Evolutionary conservation across 2,113 vertebrate species (phyloP).

Genomic region (Rhineura floridana): DNA sequence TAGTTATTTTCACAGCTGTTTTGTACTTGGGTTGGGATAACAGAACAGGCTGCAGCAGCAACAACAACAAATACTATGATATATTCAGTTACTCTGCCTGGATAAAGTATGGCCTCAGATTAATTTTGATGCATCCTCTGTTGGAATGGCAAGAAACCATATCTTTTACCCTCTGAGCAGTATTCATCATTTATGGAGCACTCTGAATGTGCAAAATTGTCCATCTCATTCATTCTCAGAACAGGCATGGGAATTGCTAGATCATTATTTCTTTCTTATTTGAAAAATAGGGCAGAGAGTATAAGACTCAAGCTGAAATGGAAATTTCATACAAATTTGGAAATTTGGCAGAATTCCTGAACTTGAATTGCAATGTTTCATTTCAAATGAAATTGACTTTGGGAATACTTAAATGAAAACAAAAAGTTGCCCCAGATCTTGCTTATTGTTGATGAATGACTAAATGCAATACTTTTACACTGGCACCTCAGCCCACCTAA

Average conservation of each 20-base stretch:
- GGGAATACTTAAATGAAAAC: neutral
- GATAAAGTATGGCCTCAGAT: slow-evolving; percentile 41
- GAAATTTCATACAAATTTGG: neutral
- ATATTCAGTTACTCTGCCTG: slow-evolving; percentile 28
- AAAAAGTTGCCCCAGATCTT: neutral
- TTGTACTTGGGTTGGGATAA: neutral
- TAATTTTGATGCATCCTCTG: slow-evolving; percentile 38
- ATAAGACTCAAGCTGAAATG: neutral
- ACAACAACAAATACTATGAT: neutral
- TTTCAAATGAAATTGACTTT: neutral
- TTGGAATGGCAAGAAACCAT: slow-evolving; percentile 21
- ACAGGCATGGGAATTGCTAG: neutral
- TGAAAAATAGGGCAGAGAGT: neutral
- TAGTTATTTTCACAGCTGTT: neutral
- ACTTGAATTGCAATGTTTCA: neutral
- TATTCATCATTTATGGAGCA: slow-evolving; percentile 14
- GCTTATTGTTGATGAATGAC: neutral
- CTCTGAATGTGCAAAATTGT: slow-evolving; percentile 14
- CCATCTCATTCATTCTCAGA: slow-evolving; percentile 7
- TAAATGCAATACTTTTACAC: neutral
- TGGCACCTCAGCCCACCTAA: neutral
- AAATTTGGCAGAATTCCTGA: neutral
- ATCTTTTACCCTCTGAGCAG: slow-evolving; percentile 1
- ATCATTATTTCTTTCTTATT: neutral
- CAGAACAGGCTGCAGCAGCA: neutral